Evolutionary conservation across 2,888 invertebrate genomes (phyloP).

Genomic region (Physocephala rufipes): DNA sequence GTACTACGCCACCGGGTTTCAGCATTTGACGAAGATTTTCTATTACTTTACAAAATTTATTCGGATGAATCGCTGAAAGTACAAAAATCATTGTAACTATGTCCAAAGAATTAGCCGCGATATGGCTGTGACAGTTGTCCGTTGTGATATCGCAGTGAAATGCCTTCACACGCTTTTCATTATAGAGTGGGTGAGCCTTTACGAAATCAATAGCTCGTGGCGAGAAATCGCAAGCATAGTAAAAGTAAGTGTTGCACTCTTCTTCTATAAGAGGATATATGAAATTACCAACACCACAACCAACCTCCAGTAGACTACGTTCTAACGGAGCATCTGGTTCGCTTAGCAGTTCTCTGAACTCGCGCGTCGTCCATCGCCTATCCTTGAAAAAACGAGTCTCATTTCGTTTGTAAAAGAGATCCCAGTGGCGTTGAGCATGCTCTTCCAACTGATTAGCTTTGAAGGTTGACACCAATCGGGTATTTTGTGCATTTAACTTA

Average conservation of each 20-base stretch:
- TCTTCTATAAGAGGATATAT: conserved; percentile 90
- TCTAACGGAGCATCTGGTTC: conserved; percentile 44
- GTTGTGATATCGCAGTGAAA: conserved; percentile 88
- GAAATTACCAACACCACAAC: conserved; percentile 98
- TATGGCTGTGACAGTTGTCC: conserved; percentile 69
- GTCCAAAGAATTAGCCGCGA: conserved; percentile 71
- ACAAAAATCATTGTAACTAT: conserved; percentile 93
- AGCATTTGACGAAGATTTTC: conserved; percentile 74
- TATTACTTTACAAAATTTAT: conserved; percentile 75
- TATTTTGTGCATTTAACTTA: conserved; percentile 75
- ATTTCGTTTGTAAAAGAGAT: conserved; percentile 95
- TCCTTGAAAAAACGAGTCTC: conserved; percentile 94
- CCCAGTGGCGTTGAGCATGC: conserved; percentile 92
- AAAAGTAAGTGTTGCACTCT: conserved; percentile 71
- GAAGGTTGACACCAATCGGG: conserved; percentile 74
- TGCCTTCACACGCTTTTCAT: conserved; percentile 73
- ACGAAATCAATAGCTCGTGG: conserved; percentile 89
- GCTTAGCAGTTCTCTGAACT: conserved; percentile 83
- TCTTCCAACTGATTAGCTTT: conserved; percentile 81
- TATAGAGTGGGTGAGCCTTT: conserved; percentile 74
- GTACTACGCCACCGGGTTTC: conserved; percentile 79
- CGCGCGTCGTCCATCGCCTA: conserved; percentile 95
- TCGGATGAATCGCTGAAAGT: conserved; percentile 91
- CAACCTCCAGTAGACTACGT: conserved; percentile 75
- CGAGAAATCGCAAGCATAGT: conserved; percentile 93